Evolutionary conservation across 2,888 invertebrate species (phyloP).

Genomic region (Xanthia togata): DNA sequence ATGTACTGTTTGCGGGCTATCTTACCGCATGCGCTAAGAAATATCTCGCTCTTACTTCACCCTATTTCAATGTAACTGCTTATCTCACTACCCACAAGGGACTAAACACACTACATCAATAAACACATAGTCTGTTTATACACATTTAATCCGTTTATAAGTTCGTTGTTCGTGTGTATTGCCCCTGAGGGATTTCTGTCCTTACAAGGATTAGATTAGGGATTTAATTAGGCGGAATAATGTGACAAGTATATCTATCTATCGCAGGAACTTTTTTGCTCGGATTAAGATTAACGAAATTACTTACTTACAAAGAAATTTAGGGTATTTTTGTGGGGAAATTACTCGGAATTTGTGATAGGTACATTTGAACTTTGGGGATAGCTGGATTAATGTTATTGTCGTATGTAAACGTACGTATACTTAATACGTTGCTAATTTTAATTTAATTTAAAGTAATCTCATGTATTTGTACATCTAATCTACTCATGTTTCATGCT

Average conservation of each 20-base stretch:
- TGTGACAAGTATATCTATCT: conserved; percentile 56
- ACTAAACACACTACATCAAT: conserved; percentile 28
- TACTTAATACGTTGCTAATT: too few species aligned
- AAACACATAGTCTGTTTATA: conserved; percentile 15
- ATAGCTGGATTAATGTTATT: background rate
- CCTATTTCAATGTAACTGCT: background rate
- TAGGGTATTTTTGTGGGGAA: background rate
- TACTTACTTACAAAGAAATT: conserved; percentile 57
- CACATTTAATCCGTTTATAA: conserved; percentile 44
- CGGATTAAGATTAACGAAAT: conserved; percentile 53
- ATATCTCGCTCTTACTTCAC: background rate
- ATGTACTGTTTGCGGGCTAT: too few species aligned
- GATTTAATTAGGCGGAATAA: conserved; percentile 64
- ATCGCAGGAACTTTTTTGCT: conserved; percentile 50
- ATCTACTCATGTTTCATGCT: too few species aligned
- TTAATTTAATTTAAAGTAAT: too few species aligned
- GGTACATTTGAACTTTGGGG: background rate
- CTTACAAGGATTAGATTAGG: conserved; percentile 54
- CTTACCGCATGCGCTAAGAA: background rate
- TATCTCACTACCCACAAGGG: background rate
- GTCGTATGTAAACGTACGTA: background rate
- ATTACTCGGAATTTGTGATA: background rate
- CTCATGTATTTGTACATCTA: too few species aligned
- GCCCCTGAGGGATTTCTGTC: conserved; percentile 39
- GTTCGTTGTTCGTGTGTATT: conserved; percentile 23